Evolutionary conservation across 2,797 vertebrate genomes (phyloP), one percentile per base, ranked within the genome.

Genomic region (Serranus cabrilla): DNA sequence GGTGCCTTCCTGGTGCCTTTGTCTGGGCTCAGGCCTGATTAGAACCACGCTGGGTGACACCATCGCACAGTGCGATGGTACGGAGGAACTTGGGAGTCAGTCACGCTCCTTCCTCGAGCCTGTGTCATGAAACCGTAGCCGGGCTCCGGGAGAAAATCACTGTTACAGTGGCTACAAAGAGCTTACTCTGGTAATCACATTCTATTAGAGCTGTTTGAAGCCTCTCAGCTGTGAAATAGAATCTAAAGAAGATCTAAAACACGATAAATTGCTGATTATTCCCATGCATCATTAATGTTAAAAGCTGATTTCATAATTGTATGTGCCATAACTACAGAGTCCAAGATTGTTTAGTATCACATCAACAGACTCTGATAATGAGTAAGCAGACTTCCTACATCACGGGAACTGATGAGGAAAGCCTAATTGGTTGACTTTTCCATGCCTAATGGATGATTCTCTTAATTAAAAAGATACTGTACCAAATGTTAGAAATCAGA

Each of bases 391-490:
- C 94, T 93, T 91, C 81, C 87, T 82, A 94, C 93, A 95, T 94
- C 91, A 88, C 78, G 90, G 90, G 87, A 92, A 88, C 93, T 95
- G 94, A 95, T 91, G 95, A 94, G 93, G 93, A 95, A 94, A 91
- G 94, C 92, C 93, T 95, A 96, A 96, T 95, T 96, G 95, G 94
- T 95, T 95, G 94, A 95, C 95, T 95, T 95, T 94, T 93, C 92
- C 92, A 94, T 94, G 94, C 93, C 93, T 95, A 95, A 95, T 95
- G 95, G 94, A 95, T 94, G 93, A 94, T 94, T 94, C 93, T 94
- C 93, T 95, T 96, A 96, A 96, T 96, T 96, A 96, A 95, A 95
- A 95, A 95, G 94, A 96, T 94, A 96, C 94, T 95, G 94, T 93
- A 94, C 92, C 93, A 95, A 95, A 95, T 94, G 93, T 92, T 95